Conservation (phyloP, 2,888 invertebrate genomes). For the Campaea margaritaria region DNA sequence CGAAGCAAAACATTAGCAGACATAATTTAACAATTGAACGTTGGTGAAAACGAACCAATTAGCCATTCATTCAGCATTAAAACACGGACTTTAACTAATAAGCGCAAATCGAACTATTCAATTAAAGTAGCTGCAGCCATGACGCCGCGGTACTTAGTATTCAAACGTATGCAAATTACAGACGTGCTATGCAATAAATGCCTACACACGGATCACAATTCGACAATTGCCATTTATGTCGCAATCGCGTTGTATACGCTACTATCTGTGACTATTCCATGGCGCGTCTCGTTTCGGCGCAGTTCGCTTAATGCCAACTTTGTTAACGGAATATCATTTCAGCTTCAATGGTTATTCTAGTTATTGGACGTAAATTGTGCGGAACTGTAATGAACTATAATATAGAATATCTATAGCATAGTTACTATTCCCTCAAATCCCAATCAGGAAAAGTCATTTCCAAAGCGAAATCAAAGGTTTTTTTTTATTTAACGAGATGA, state of each 20-base stretch:
- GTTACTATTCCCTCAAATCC: too few relatives aligned
- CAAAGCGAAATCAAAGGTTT: too few relatives aligned
- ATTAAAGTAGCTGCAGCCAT: slow-evolving; percentile 80
- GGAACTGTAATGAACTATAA: too few relatives aligned
- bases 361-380: slow-evolving; percentile 9
- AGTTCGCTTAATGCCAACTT: slow-evolving; percentile 8
- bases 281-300: slow-evolving; percentile 17
- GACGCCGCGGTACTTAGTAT: slow-evolving; percentile 80
- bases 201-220: slow-evolving; percentile 83
- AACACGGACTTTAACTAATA: slow-evolving; percentile 65
- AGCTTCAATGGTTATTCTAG: slow-evolving; percentile 10
- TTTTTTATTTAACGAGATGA: too few relatives aligned
- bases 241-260: slow-evolving; percentile 67
- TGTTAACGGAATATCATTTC: slow-evolving; percentile 12
- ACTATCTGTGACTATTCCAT: slow-evolving; percentile 40
- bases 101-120: slow-evolving; percentile 81
- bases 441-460: too few relatives aligned
- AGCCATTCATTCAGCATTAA: slow-evolving; percentile 25
- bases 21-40: too few relatives aligned
- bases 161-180: slow-evolving; percentile 85
- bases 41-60: too few relatives aligned
- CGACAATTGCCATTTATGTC: slow-evolving; percentile 82
- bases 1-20: too few relatives aligned
- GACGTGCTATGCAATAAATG: slow-evolving; percentile 85
- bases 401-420: too few relatives aligned